A percentile compares a stretch with the other conserved stretches of the same genome.
These are phyloP conservation scores for Coluber constrictor DNA, from an alignment of 2,797 vertebrate species.

Conservation along the genomic window DNA sequence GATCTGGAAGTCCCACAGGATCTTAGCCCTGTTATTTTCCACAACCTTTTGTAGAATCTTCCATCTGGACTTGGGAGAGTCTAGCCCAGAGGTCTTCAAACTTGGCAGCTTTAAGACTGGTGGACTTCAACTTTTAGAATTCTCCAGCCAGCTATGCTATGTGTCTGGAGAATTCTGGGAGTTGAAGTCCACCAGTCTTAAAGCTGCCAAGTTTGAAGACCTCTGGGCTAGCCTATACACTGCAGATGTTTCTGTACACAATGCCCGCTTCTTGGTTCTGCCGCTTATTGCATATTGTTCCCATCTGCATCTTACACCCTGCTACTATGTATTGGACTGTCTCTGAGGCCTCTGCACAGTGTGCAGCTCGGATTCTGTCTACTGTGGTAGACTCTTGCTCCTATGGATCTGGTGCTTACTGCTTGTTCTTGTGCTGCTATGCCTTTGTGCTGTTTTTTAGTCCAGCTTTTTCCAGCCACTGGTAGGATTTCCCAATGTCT, in stretches of 20 bases:
- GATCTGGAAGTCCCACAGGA: neutral
- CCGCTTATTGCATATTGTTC: neutral
- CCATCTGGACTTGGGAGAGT: neutral
- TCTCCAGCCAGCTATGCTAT: too few relatives aligned
- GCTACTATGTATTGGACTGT: neutral
- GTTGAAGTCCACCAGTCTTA: too few relatives aligned
- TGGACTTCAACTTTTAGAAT: too few relatives aligned
- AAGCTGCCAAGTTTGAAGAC: too few relatives aligned
- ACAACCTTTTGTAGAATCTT: neutral
- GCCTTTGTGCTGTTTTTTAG: neutral
- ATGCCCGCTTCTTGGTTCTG: neutral
- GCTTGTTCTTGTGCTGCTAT: neutral
- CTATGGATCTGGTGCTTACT: neutral
- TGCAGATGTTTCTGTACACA: neutral
- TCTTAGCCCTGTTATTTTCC: neutral
- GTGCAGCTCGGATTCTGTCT: neutral
- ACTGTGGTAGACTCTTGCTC: neutral
- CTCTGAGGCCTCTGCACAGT: neutral
- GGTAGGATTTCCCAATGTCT: neutral
- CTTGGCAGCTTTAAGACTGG: too few relatives aligned
- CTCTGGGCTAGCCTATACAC: neutral
- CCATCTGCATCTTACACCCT: neutral
- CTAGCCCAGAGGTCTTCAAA: too few relatives aligned
- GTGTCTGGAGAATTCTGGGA: too few relatives aligned
- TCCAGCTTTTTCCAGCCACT: neutral